Percentiles rank a stretch among this genome's conserved stretches.
Conservation (phyloP, 2,888 invertebrate species). For the Pediacus dermestoides region DNA sequence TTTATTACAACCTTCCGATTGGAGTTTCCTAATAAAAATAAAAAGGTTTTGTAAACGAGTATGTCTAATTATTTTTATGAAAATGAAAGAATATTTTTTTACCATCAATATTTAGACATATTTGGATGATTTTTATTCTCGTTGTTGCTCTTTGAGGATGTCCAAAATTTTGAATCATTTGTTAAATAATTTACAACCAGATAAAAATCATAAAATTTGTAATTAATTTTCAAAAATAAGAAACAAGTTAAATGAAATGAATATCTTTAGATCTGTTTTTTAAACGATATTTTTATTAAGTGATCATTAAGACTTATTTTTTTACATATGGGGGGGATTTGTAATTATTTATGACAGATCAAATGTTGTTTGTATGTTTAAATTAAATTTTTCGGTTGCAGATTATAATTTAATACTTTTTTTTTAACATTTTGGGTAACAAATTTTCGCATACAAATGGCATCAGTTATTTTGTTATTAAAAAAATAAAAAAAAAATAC, state of each 20-base stretch:
- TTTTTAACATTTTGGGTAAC: conserved; percentile 37
- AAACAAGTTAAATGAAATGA: too few species aligned
- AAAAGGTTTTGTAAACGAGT: conserved; percentile 11
- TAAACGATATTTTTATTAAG: neutral
- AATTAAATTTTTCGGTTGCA: conserved; percentile 28
- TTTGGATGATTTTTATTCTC: conserved; percentile 12
- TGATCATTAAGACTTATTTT: conserved; percentile 17
- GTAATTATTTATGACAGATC: conserved; percentile 30
- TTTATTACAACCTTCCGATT: too few species aligned
- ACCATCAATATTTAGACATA: conserved; percentile 9
- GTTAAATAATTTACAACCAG: neutral
- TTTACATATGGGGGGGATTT: conserved; percentile 25
- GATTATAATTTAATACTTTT: conserved; percentile 28
- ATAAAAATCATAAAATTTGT: conserved; percentile 6
- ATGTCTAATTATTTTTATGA: conserved; percentile 12
- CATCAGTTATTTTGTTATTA: conserved; percentile 40
- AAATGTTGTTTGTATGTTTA: conserved; percentile 33
- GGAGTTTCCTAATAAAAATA: neutral
- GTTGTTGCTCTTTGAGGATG: conserved; percentile 28
- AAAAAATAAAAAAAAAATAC: conserved; percentile 32
- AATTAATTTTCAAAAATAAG: neutral
- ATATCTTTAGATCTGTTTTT: conserved; percentile 8
- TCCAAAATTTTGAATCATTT: conserved; percentile 26
- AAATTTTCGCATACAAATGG: conserved; percentile 37
- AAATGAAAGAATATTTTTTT: conserved; percentile 11